Conservation (phyloP, 2,113 vertebrate genomes). For the Picathartes gymnocephalus region DNA sequence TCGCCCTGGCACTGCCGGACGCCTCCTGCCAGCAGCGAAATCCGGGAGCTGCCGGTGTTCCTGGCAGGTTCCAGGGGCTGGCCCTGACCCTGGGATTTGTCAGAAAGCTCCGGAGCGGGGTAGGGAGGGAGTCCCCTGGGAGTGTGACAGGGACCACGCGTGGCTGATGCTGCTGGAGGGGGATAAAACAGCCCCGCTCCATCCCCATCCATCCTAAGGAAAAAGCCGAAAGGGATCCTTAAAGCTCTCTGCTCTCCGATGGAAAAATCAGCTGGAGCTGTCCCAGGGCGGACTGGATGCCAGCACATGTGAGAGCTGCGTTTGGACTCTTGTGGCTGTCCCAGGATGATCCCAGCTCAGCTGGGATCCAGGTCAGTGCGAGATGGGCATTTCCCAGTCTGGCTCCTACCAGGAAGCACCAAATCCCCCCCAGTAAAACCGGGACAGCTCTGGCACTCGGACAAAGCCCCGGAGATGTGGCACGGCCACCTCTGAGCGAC, state of each 20-base stretch:
- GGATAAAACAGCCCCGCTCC: accelerated
- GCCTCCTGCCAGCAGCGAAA: neutral
- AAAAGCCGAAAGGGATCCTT: neutral
- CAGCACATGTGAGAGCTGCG: neutral
- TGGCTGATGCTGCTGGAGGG: accelerated
- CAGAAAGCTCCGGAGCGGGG: accelerated
- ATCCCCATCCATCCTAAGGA: accelerated
- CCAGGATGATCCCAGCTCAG: neutral
- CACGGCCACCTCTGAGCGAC: accelerated
- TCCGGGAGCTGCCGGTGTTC: neutral
- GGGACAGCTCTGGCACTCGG: neutral
- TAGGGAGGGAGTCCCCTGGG: accelerated
- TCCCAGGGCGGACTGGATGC: neutral
- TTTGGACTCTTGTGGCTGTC: neutral
- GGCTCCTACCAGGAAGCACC: neutral
- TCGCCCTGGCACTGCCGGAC: neutral
- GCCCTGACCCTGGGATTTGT: neutral
- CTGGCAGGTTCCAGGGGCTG: neutral
- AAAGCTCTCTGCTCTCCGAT: neutral
- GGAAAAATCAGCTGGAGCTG: neutral
- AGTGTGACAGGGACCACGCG: accelerated
- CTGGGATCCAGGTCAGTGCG: neutral
- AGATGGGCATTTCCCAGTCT: neutral
- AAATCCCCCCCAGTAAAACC: neutral
- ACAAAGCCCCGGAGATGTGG: neutral